Evolutionary conservation across 2,113 vertebrate genomes (phyloP).

Genomic region (Poeciliopsis turrubarensis): DNA sequence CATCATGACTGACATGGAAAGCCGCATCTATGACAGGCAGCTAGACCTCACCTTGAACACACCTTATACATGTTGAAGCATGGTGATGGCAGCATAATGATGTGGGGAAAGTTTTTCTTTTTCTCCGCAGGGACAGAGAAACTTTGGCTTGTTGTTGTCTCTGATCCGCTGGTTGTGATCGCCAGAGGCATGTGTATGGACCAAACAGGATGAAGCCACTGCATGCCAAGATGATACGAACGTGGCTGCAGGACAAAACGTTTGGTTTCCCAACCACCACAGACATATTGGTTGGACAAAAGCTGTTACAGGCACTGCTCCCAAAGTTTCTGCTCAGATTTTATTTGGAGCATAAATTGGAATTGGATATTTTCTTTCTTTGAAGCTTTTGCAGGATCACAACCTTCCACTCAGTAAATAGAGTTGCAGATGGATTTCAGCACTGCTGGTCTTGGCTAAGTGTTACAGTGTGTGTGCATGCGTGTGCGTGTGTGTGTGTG

Average conservation of each 20-base stretch:
- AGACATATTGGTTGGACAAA: neutral
- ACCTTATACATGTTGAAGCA: too few species aligned
- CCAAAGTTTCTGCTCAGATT: slow-evolving; percentile 5
- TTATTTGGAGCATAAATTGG: slow-evolving; percentile 20
- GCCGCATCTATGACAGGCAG: too few species aligned
- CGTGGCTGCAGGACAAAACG: neutral
- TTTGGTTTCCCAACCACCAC: slow-evolving; percentile 3
- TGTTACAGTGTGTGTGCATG: neutral
- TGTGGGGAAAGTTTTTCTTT: neutral
- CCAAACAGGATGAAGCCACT: slow-evolving; percentile 2
- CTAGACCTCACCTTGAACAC: too few species aligned
- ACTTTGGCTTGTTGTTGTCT: neutral
- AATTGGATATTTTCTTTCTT: slow-evolving; percentile 9
- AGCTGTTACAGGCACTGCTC: neutral
- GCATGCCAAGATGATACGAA: neutral
- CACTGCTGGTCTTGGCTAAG: slow-evolving; percentile 4
- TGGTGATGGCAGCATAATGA: neutral
- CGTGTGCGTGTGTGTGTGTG: neutral
- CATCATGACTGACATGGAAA: too few species aligned
- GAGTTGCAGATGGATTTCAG: slow-evolving; percentile 27
- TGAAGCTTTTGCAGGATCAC: slow-evolving; percentile 23
- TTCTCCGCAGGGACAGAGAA: neutral
- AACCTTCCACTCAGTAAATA: slow-evolving; percentile 2
- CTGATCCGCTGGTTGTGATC: slow-evolving; percentile 2
- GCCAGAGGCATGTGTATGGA: slow-evolving; percentile 12